Conservation (phyloP, 2,797 vertebrate species). For the Crax fasciolata region DNA sequence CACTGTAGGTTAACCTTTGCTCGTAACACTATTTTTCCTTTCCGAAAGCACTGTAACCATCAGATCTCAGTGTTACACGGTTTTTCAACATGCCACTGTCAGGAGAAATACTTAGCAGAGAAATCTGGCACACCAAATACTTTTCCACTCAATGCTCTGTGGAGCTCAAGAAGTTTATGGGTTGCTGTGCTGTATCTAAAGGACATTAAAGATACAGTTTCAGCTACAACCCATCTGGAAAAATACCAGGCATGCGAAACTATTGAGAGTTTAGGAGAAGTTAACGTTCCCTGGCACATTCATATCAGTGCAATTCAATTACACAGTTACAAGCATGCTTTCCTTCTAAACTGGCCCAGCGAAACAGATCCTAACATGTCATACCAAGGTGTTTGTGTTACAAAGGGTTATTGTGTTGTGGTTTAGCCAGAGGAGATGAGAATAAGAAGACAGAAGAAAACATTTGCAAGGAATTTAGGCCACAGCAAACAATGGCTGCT, state of each 20-base stretch:
- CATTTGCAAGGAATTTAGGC: background rate
- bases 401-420: conserved; percentile 35
- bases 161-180: conserved; percentile 44
- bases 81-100: conserved; percentile 59
- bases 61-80: conserved; percentile 6
- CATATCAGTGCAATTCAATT: conserved; percentile 31
- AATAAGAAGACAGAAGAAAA: conserved; percentile 4
- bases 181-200: conserved; percentile 56
- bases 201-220: conserved; percentile 65
- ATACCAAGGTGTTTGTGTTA: background rate
- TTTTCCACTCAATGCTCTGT: conserved; percentile 45
- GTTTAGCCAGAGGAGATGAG: conserved; percentile 33
- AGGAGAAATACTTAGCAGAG: conserved; percentile 62
- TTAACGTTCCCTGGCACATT: conserved; percentile 29
- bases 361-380: conserved; percentile 49
- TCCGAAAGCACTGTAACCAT: conserved; percentile 23
- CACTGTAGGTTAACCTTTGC: conserved; percentile 68
- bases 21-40: conserved; percentile 16
- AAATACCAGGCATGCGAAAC: conserved; percentile 54
- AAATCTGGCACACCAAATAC: conserved; percentile 48
- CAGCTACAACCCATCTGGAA: conserved; percentile 62
- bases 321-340: conserved; percentile 46
- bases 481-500: background rate
- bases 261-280: conserved; percentile 13
- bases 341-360: conserved; percentile 25